These are phyloP conservation scores for Muschampia staudingeri DNA, from an alignment of 2,888 invertebrate species.

Conservation along the genomic window DNA sequence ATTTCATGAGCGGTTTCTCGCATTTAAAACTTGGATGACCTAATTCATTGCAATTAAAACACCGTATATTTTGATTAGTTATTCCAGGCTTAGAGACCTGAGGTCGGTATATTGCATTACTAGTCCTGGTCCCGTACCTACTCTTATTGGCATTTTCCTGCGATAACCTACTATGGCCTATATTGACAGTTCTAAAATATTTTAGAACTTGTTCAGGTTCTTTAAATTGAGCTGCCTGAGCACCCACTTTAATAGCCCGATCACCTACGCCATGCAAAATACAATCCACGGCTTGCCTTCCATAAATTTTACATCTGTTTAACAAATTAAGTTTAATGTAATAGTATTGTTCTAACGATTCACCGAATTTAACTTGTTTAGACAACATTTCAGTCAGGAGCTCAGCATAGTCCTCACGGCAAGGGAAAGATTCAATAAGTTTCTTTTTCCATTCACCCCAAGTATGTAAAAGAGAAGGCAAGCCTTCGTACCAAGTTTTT, in stretches of 20 bases:
- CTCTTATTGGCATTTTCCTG: background rate
- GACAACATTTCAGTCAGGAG: background rate
- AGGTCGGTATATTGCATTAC: too few relatives aligned
- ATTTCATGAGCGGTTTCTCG: constrained; percentile 32
- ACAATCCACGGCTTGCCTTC: background rate
- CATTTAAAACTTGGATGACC: constrained; percentile 40
- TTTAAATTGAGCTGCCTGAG: background rate
- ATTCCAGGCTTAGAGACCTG: background rate
- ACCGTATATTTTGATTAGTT: constrained; percentile 27
- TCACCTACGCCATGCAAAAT: background rate
- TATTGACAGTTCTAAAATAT: background rate
- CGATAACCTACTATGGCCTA: background rate
- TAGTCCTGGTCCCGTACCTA: background rate
- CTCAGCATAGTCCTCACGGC: background rate
- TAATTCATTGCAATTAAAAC: constrained; percentile 29
- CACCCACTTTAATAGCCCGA: background rate
- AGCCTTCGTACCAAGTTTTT: background rate
- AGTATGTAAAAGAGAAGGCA: background rate
- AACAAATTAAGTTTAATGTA: background rate
- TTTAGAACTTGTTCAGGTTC: background rate
- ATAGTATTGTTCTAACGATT: background rate
- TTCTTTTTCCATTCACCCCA: background rate
- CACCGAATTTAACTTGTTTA: background rate
- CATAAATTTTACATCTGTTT: background rate
- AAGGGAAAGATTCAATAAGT: constrained; percentile 1